Base-by-base conservation (phyloP, 2,888 invertebrate species). In the Silvanus unidentatus region DNA sequence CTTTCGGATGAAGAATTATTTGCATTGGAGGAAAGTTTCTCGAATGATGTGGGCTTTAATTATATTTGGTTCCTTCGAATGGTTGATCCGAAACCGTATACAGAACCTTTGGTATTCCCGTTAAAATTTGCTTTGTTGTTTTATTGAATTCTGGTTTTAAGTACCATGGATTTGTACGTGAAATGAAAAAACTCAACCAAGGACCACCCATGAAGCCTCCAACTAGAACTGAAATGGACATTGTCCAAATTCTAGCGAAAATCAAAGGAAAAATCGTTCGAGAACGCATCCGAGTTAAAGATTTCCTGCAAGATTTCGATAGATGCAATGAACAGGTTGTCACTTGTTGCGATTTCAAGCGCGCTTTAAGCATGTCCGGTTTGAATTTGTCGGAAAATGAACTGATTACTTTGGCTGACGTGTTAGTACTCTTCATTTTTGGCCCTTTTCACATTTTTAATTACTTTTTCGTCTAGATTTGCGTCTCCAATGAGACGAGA, bases 21-120 rank as follows among this genome's bases (percentile, higher is more conserved):
- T 44, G 80, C 86, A 13, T 73, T 89, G 37, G 82, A 86, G 63
- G 75, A 75, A 57, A 75, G 84, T 51, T 88, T 84, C 71, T 79
- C 80, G 49, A 83, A 88, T 65, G 82, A 86, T 63, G 69, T 81
- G 62, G 88, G 88, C 14, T 88, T 89, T 68, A 82, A 81, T 73
- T 89, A 88, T 63, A 75, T 76, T 49, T 76, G 76, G 56, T 81
- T 89, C 55, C 70, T 88, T 42, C 77, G 78, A 44, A 86, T 87
- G 70, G 79, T 82, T 53, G 76, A 77, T 52, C 67, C 75, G 0
- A 63, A 62, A 41, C 59, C 65, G 2, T 55, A 69, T 22, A 72
- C 71, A 43, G 62, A 66, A 47, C 72, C 74, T 5, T 48, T 74
- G 62, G 73, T 73, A 22, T 22, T 5, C 3, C 22, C 8, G 22